Conservation (phyloP, 2,797 vertebrate species). For the Chaetodon trifasciatus region DNA sequence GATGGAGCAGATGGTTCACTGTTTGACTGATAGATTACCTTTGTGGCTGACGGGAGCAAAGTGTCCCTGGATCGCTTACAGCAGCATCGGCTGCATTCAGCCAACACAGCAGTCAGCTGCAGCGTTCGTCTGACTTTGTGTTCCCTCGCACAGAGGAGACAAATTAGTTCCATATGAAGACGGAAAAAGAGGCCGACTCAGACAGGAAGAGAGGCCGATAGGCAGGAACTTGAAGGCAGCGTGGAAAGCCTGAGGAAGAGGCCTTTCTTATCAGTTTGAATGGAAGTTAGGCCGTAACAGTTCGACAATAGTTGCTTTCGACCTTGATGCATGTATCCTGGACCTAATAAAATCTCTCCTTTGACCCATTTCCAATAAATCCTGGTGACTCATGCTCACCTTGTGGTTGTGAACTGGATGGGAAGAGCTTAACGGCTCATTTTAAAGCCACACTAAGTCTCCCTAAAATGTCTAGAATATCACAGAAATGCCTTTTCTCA, state of each 20-base stretch:
- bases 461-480: slow-evolving; percentile 40
- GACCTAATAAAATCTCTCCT: slow-evolving; percentile 57
- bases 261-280: slow-evolving; percentile 62
- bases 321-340: slow-evolving; percentile 28
- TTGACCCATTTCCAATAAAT: slow-evolving; percentile 65
- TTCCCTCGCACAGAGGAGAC: slow-evolving; percentile 51
- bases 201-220: slow-evolving; percentile 60
- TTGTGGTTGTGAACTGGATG: slow-evolving; percentile 34
- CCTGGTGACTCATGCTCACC: slow-evolving; percentile 39
- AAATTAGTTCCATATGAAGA: slow-evolving; percentile 81
- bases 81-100: slow-evolving; percentile 55
- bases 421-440: slow-evolving; percentile 53
- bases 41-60: slow-evolving; percentile 55
- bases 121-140: slow-evolving; percentile 50
- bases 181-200: slow-evolving; percentile 37
- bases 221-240: slow-evolving; percentile 41
- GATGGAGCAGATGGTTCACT: slow-evolving; percentile 48
- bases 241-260: slow-evolving; percentile 49
- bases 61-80: slow-evolving; percentile 57
- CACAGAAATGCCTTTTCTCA: slow-evolving; percentile 37
- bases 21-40: slow-evolving; percentile 59
- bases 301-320: slow-evolving; percentile 35
- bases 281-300: slow-evolving; percentile 21
- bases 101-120: slow-evolving; percentile 56
- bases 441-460: slow-evolving; percentile 58